Base-by-base conservation (phyloP, 2,888 invertebrate species). In the Nebria brevicollis region DNA sequence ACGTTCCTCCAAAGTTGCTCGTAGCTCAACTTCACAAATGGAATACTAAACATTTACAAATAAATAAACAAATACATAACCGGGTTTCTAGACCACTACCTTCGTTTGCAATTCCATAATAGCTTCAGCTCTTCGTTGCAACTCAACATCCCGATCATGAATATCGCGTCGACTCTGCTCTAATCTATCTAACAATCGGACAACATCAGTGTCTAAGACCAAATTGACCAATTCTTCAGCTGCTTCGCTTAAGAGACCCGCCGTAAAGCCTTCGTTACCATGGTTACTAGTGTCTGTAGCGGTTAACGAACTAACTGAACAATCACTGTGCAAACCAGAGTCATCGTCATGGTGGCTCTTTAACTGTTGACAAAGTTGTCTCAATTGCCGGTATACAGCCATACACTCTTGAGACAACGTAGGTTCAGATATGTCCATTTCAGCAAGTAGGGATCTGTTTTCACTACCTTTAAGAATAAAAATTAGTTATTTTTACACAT, bases 371-470 rank as follows among this genome's bases (percentile, higher is more conserved):
- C 94, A 94, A 82, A 95, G 89, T 76, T 94, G 91, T 85, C 95
- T 91, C 83, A 96, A 90, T 87, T 95, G 93, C 85, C 95, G 93
- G 86, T 94, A 94, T 25, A 94, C 94, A 72, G 93, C 92, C 82
- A 94, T 91, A 70, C 94, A 93, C 85, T 94, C 94, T 73, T 91
- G 90, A 84, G 92, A 88, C 70, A 89, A 84, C 4, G 89, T 89
- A 4, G 89, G 89, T 82, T 95, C 95, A 84, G 93, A 93, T 76
- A 95, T 93, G 88, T 97, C 97, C 94, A 98, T 95, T 91, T 98
- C 97, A 84, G 95, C 96, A 87, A 96, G 95, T 82, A 98, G 91
- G 26, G 97, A 97, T 83, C 95, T 89, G 83, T 92, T 91, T 7
- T 92, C 89, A 83, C 77, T 77, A 82, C 84, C 84, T 80, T 20